Evolutionary conservation across 2,113 vertebrate genomes (phyloP), one percentile per base, ranked within the genome.

Genomic region (Pseudopodoces humilis): DNA sequence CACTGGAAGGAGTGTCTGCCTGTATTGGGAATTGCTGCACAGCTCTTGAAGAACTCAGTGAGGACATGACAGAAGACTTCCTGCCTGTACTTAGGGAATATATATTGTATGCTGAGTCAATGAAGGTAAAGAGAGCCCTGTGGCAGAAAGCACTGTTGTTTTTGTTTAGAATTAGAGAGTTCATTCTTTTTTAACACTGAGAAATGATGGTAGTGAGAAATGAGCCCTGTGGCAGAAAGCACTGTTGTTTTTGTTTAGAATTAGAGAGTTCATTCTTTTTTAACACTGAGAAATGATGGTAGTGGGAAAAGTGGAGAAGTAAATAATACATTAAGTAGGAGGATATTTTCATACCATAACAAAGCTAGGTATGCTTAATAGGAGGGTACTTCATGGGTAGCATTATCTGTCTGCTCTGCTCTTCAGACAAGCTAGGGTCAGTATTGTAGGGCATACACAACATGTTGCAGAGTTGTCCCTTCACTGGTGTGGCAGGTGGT

Each of bases 21-120:
- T 98, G 98, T 20, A 94, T 99, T 39, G 98, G 98, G 3, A 99
- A 98, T 63, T 99, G 98, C 95, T 98, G 98, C 25, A 94, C 98
- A 1, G 98, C 98, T 22, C 97, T 99, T 96, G 99, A 99, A 71
- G 99, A 99, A 52, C 98, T 99, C 74, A 99, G 98, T 1, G 99
- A 99, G 59, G 98, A 98, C 92, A 99, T 99, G 98, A 99, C 98
- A 10, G 99, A 99, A 86, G 99, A 99, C 88, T 98, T 99, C 72
- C 98, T 99, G 62, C 99, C 99, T 13, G 99, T 99, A 7, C 98
- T 99, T 65, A 97, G 99, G 94, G 99, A 99, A 91, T 99, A 99
- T 55, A 97, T 99, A 52, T 96, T 99, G 63, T 99, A 99, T 93
- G 98, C 99, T 0, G 99, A 99, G 72, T 99, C 99, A 18, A 99